A percentile compares a stretch with the other conserved stretches of the same genome.
Evolutionary conservation across 2,888 invertebrate genomes (phyloP).

Genomic region (Oscheius onirici): DNA sequence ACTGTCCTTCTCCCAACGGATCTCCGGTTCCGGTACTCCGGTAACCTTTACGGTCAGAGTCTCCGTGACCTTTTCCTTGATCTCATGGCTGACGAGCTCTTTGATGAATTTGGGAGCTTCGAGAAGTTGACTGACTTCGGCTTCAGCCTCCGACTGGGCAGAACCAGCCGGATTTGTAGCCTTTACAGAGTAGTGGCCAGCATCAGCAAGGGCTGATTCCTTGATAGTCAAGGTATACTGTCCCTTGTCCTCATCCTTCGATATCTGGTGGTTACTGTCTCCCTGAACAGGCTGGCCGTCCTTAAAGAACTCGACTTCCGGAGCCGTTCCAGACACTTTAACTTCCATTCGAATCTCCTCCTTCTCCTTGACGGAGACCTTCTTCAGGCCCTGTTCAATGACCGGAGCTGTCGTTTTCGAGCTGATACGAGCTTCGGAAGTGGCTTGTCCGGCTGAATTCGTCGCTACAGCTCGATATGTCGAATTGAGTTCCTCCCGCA

Average conservation of each 20-base stretch:
- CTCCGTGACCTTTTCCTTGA: constrained; percentile 53
- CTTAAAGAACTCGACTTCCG: constrained; percentile 91
- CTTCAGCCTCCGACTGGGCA: constrained; percentile 48
- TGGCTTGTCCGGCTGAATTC: constrained; percentile 76
- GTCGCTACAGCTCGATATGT: constrained; percentile 79
- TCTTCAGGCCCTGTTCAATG: constrained; percentile 81
- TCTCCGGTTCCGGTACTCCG: constrained; percentile 77
- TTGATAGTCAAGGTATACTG: constrained; percentile 49
- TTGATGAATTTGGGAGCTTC: constrained; percentile 52
- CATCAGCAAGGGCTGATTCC: constrained; percentile 46
- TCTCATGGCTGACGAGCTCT: constrained; percentile 46
- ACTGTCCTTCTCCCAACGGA: constrained; percentile 90
- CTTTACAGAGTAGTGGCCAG: constrained; percentile 55
- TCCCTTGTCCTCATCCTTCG: constrained; percentile 77
- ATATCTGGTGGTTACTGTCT: constrained; percentile 74
- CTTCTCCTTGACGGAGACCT: constrained; percentile 81
- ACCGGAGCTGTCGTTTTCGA: constrained; percentile 30
- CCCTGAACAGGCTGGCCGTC: constrained; percentile 75
- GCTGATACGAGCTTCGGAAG: constrained; percentile 61
- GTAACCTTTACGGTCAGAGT: constrained; percentile 54
- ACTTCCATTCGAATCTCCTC: constrained; percentile 76
- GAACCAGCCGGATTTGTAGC: constrained; percentile 53
- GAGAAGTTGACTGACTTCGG: constrained; percentile 39
- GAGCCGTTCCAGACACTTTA: constrained; percentile 84
- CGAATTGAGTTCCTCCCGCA: constrained; percentile 38